These are phyloP conservation scores for Okapia johnstoni DNA, from an alignment of 2,113 vertebrate genomes.

Conservation along the genomic window DNA sequence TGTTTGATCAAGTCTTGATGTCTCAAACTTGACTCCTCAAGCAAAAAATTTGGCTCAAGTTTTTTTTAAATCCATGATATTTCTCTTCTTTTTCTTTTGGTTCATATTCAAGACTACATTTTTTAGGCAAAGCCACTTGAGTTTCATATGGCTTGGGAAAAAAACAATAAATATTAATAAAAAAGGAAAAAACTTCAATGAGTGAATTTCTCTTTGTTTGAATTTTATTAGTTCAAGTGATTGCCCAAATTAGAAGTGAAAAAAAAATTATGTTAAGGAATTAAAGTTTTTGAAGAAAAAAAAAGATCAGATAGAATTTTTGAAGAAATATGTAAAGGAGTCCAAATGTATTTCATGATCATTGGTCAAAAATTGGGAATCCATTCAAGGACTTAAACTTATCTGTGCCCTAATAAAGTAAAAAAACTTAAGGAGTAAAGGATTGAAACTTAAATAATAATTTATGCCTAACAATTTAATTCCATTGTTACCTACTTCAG, in stretches of 20 bases:
- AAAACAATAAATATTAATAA: background rate
- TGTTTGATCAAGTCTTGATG: background rate
- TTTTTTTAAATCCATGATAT: background rate
- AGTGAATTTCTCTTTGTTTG: background rate
- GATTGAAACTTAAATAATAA: background rate
- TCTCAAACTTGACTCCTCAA: background rate
- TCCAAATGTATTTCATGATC: background rate
- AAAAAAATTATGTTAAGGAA: background rate
- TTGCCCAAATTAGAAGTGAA: background rate
- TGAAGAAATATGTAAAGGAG: background rate
- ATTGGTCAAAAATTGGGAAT: background rate
- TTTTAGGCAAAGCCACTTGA: background rate
- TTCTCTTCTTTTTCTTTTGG: background rate
- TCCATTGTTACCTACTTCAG: background rate
- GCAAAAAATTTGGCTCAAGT: background rate
- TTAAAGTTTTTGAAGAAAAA: background rate
- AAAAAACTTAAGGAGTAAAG: background rate
- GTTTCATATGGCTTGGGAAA: background rate
- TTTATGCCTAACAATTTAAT: background rate
- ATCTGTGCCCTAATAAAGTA: background rate
- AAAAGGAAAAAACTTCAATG: background rate
- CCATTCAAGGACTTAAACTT: background rate
- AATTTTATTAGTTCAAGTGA: background rate
- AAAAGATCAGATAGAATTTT: background rate
- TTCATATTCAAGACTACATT: background rate